Percentiles rank a stretch among this genome's conserved stretches.
phyloP scores from a whole-genome alignment of 2,113 vertebrate genomes.

The Carollia perspicillata region DNA sequence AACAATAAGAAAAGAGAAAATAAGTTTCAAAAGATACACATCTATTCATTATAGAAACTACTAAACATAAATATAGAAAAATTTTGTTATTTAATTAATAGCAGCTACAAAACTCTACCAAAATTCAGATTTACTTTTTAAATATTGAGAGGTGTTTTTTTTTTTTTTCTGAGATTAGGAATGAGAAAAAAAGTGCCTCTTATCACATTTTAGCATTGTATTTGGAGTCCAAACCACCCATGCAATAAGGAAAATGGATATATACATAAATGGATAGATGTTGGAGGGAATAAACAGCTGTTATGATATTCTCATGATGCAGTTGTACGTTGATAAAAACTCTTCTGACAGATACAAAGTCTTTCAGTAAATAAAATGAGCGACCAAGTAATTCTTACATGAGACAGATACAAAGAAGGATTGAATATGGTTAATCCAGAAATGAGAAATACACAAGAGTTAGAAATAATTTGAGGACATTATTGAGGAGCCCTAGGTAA shows the following conservation, averaged over 20 bases:
- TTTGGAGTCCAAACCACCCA: neutral
- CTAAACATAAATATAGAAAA: neutral
- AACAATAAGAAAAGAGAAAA: neutral
- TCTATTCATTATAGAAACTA: neutral
- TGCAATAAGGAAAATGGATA: neutral
- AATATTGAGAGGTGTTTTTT: neutral
- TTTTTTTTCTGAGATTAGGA: neutral
- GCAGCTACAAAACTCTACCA: neutral
- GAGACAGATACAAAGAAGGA: neutral
- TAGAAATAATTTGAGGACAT: neutral
- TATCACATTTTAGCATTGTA: neutral
- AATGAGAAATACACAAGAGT: neutral
- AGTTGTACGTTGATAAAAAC: neutral
- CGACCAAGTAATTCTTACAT: neutral
- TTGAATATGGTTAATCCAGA: neutral
- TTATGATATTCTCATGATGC: neutral
- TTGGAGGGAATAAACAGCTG: neutral
- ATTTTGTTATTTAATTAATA: neutral
- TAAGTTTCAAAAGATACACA: neutral
- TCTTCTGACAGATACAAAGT: neutral
- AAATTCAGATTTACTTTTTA: neutral
- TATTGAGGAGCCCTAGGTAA: neutral
- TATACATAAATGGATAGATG: neutral
- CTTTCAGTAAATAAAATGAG: neutral
- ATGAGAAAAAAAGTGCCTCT: neutral